A percentile compares a stretch with the other conserved stretches of the same genome.
phyloP scores from a whole-genome alignment of 2,113 vertebrate genomes.

The Empidonax alnorum region DNA sequence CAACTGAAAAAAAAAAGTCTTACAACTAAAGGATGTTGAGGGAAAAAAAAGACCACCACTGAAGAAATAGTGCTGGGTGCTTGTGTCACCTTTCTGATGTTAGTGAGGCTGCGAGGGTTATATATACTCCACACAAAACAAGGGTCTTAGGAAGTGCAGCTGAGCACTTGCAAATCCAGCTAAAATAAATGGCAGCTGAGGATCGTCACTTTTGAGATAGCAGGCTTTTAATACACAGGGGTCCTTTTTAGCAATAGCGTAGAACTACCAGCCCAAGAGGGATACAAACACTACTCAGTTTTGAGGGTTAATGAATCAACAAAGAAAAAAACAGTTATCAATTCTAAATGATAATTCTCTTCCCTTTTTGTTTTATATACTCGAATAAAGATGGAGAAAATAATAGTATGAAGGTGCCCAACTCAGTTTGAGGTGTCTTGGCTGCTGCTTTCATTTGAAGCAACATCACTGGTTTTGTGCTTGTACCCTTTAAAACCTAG shows the following conservation, averaged over 20 bases:
- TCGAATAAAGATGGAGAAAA: background rate
- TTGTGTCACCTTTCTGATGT: background rate
- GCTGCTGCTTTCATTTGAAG: background rate
- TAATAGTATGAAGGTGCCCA: background rate
- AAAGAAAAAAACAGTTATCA: background rate
- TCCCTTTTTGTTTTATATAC: background rate
- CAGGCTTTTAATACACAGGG: background rate
- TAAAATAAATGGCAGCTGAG: background rate
- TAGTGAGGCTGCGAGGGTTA: background rate
- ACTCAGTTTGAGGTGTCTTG: background rate
- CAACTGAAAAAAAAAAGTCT: background rate
- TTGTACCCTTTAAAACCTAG: slow-evolving; percentile 30
- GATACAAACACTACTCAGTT: background rate
- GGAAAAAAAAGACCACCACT: background rate
- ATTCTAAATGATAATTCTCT: background rate
- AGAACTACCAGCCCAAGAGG: background rate
- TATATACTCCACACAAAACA: background rate
- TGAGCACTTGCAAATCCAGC: background rate
- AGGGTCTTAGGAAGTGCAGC: background rate
- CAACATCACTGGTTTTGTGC: background rate
- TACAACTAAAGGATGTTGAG: background rate
- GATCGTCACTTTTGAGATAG: background rate
- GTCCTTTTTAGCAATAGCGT: background rate
- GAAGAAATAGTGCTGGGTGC: background rate
- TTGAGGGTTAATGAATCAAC: background rate